Evolutionary conservation across 2,797 vertebrate species (phyloP).

Genomic region (Cirrhinus molitorella): DNA sequence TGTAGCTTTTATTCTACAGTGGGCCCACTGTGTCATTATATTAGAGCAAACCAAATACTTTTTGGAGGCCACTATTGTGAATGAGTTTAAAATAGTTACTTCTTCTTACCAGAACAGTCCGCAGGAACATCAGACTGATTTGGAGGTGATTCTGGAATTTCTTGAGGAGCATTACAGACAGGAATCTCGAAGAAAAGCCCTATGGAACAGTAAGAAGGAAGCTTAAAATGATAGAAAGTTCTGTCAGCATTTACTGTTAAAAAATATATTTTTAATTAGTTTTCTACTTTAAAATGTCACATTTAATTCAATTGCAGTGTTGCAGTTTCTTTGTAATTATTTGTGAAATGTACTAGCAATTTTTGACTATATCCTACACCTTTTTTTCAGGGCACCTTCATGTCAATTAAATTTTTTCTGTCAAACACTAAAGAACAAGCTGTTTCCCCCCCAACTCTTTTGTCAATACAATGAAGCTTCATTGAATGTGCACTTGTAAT

Average conservation of each 20-base stretch:
- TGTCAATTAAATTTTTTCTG: no score
- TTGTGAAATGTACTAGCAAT: background rate
- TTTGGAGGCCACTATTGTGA: background rate
- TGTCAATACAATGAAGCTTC: background rate
- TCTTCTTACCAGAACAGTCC: conserved; percentile 62
- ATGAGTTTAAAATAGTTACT: background rate
- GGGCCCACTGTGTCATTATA: background rate
- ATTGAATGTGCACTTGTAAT: background rate
- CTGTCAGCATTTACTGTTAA: background rate
- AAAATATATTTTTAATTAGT: background rate
- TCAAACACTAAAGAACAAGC: background rate
- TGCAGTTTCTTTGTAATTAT: background rate
- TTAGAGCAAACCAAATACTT: background rate
- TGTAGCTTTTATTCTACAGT: background rate
- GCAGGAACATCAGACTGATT: conserved; percentile 75
- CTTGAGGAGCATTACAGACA: conserved; percentile 82
- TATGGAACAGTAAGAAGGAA: conserved; percentile 50
- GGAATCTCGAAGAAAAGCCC: conserved; percentile 55
- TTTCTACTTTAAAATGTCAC: background rate
- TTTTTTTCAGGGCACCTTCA: background rate
- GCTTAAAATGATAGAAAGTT: background rate
- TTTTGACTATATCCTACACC: background rate
- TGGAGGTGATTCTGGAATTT: conserved; percentile 84
- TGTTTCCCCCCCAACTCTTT: no score
- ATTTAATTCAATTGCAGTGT: no score